These are phyloP conservation scores for Varecia variegata DNA, from an alignment of 2,797 vertebrate genomes.

Conservation along the genomic window DNA sequence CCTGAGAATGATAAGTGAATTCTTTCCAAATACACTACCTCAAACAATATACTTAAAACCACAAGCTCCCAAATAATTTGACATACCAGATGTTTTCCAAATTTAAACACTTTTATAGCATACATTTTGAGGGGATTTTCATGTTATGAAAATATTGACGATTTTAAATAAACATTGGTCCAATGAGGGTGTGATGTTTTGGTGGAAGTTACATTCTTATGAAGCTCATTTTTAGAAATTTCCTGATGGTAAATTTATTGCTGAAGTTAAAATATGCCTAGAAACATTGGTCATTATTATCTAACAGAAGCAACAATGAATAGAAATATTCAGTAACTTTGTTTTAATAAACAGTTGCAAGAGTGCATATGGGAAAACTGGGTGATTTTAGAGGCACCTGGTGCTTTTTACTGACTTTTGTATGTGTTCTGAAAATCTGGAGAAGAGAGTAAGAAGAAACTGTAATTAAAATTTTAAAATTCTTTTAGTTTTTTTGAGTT, in stretches of 20 bases:
- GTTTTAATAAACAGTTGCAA: neutral
- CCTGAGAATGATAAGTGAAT: conserved; percentile 65
- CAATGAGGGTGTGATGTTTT: conserved; percentile 47
- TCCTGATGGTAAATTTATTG: conserved; percentile 15
- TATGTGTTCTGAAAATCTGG: neutral
- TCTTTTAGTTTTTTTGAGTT: neutral
- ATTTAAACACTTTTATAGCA: conserved; percentile 57
- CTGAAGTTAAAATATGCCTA: neutral
- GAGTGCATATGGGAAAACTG: neutral
- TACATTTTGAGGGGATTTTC: conserved; percentile 55
- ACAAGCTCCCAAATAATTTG: conserved; percentile 44
- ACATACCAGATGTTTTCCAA: conserved; percentile 57
- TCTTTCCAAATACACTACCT: conserved; percentile 57
- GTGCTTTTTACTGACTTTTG: neutral
- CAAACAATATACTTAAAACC: conserved; percentile 39
- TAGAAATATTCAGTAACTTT: neutral
- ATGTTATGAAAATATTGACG: neutral
- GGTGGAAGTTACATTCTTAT: neutral
- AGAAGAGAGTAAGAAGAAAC: neutral
- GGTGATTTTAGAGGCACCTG: neutral
- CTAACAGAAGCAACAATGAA: neutral
- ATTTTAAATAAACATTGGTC: conserved; percentile 30
- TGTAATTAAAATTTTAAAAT: neutral
- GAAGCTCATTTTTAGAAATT: conserved; percentile 1
- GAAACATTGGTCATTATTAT: neutral